Base-by-base conservation (phyloP, 2,888 invertebrate genomes). In the Apamea sordens region DNA sequence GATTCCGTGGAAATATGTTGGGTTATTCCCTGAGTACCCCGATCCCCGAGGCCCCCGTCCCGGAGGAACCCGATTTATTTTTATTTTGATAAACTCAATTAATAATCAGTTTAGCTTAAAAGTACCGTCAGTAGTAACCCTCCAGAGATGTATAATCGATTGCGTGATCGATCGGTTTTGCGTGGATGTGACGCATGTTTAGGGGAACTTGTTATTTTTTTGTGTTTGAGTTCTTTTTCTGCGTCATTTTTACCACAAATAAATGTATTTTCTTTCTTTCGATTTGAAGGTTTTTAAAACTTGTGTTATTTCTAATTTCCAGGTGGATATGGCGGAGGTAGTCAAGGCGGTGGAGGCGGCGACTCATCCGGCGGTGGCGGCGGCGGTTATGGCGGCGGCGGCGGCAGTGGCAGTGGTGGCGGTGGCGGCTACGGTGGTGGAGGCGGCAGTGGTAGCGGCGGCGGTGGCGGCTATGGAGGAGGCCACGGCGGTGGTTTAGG, bases 391-490 rank as follows among this genome's bases (percentile, higher is more conserved):
- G 72, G 78, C 2, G 80, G 77, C 36, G 36, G 36, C 2, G 53
- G 73, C 1, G 32, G 77, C 8, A 36, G 73, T 6, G 44, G 89
- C 41, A 76, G 85, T 0, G 80, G 85, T 0, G 88, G 89, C 2
- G 90, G 90, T 6, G 85, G 88, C 4, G 67, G 79, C 7, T 85
- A 86, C 3, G 85, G 88, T 3, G 80, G 84, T 24, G 86, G 90
- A 11, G 82, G 91, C 13, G 79, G 88, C 4, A 32, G 32, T 44
- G 72, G 73, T 8, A 47, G 89, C 0, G 91, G 88, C 18, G 64
- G 78, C 15, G 89, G 91, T 24, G 90, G 91, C 2, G 86, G 91
- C 5, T 0, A 3, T 2, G 56, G 63, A 0, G 2, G 73, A 0
- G 47, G 32, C 56, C 83, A 90, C 6, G 90, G 44, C 10, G 44